Evolutionary conservation across 2,888 invertebrate genomes (phyloP).

Genomic region (Cheilosia impressa): DNA sequence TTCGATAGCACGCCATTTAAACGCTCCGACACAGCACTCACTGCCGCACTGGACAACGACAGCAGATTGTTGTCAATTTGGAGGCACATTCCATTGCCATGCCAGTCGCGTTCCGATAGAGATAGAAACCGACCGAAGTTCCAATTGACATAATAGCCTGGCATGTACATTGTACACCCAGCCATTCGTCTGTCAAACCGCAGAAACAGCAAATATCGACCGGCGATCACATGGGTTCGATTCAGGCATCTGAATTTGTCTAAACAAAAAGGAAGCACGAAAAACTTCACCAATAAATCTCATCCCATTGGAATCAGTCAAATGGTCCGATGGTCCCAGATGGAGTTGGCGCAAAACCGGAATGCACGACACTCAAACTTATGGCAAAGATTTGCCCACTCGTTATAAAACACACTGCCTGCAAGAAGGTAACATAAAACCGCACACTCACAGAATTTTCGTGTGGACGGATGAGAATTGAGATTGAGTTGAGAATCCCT

Average conservation of each 20-base stretch:
- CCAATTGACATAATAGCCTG: slow-evolving; percentile 73
- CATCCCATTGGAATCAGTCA: slow-evolving; percentile 69
- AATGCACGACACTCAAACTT: slow-evolving; percentile 72
- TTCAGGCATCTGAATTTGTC: slow-evolving; percentile 65
- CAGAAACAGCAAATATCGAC: slow-evolving; percentile 55
- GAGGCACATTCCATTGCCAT: slow-evolving; percentile 71
- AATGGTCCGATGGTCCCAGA: slow-evolving; percentile 50
- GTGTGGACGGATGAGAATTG: slow-evolving; percentile 50
- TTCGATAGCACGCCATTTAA: slow-evolving; percentile 67
- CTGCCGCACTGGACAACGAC: slow-evolving; percentile 16
- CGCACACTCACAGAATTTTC: slow-evolving; percentile 69
- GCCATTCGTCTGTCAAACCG: slow-evolving; percentile 63
- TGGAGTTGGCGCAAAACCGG: slow-evolving; percentile 56
- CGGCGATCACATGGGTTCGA: slow-evolving; percentile 51
- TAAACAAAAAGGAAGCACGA: slow-evolving; percentile 21
- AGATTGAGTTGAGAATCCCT: slow-evolving; percentile 52
- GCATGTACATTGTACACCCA: slow-evolving; percentile 67
- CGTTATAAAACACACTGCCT: not conserved
- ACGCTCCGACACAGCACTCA: slow-evolving; percentile 45
- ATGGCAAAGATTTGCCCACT: slow-evolving; percentile 58
- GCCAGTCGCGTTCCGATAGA: slow-evolving; percentile 65
- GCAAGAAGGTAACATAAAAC: slow-evolving; percentile 64
- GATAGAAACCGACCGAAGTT: slow-evolving; percentile 63
- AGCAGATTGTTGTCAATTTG: slow-evolving; percentile 72
- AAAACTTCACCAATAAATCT: slow-evolving; percentile 67